Base-by-base conservation (phyloP, 2,888 invertebrate species). In the Cremastobaeus sp. region DNA sequence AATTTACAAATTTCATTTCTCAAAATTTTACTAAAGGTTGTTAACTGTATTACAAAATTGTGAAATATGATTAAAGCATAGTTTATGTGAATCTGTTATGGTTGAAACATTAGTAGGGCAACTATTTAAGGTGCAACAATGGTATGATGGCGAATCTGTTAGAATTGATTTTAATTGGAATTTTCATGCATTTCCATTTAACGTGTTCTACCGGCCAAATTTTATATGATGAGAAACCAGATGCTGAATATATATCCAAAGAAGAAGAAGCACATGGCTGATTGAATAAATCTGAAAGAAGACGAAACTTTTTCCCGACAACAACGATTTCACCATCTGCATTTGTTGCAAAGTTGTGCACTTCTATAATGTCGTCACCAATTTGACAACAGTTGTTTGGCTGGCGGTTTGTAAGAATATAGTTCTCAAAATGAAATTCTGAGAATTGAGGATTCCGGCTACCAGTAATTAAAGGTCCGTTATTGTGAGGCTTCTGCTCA, bases 381-480 rank as follows among this genome's bases (percentile, higher is more conserved):
- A 39, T 54, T 28, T 5, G 0, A n/a, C 54, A 54, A 17, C 54
- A 54, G 11, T 39, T 54, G 11, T 54, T 11, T 1, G 54, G 39
- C 2, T 3, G n/a, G 20, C 9, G 17, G 6, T 12, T 25, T 1
- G 28, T 9, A 28, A 54, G 12, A 3, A 28, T 28, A 28, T 2
- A 39, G 17, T 37, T 1, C 6, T 39, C 11, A 14, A 54, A 54
- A 5, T 39, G 28, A 28, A 28, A 54, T 28, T 54, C 39, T 3
- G 6, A 37, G 30, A 39, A 54, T 14, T 54, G 54, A 1, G 54
- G 54, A 28, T 54, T 54, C 17, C 39, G 15, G 30, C 35, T 17
- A 5, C 11, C 11, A 17, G 2, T 17, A n/a, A 28, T n/a, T 34
- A 48, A 34, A 1, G 48, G 48, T 6, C 48, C 48, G 8, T 48